Evolutionary conservation across 2,113 vertebrate genomes (phyloP), one percentile per base, ranked within the genome.

Genomic region (Hippoglossus stenolepis): DNA sequence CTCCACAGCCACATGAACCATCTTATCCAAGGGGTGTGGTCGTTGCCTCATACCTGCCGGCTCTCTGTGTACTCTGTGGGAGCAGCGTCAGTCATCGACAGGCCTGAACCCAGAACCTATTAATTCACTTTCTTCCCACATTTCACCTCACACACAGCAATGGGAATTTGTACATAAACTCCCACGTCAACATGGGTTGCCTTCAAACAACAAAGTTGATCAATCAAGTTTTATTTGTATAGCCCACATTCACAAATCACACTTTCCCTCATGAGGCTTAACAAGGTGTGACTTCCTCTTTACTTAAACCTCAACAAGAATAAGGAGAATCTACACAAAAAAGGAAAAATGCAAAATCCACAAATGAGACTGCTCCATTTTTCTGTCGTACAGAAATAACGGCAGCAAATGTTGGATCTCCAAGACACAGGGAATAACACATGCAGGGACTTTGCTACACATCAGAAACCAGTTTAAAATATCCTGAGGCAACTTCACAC

Each of bases 401-500:
- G 8, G 1, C 11, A 65, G 12, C 13, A 49, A 51, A 60, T 66
- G 31, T 38, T 43, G 15, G 26, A 54, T 4, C 73, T 70, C 51
- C 70, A 47, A 54, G 35, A 35, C 35, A 35, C 6, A 10, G 35
- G 35, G 35, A 38, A 38, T 38, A 10, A 38, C 23, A 45, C 4
- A 28, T 60, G 13, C 56, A 61, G 40, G 45, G 14, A 62, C 45
- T 49, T 65, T 23, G n/a, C 17, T 65, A 70, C 70, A 7, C 26
- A 65, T 51, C 7, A 2, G 65, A 65, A 51, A 35, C 17, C 17
- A 14, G 69, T 68, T 65, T 61, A 57, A 77, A 63, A 70, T 38
- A 47, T 58, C 18, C 43, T 43, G 83, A 66, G 71, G 67, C 28
- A 20, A 56, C 17, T 70, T 73, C 49, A 21, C 56, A 31, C 43